Conservation (phyloP, 2,113 vertebrate species). For the Ranitomeya variabilis region DNA sequence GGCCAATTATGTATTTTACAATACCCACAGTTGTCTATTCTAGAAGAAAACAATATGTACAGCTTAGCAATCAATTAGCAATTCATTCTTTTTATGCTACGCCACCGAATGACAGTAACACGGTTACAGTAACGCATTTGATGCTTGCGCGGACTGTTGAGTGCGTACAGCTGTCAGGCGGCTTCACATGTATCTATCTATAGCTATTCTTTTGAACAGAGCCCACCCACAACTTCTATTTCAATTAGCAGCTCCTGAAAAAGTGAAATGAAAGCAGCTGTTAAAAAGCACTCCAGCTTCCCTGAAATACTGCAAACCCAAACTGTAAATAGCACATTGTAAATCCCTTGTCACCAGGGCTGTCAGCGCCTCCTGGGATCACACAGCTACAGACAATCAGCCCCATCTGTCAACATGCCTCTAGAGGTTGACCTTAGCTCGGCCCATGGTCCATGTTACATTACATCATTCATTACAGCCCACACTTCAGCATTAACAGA, state of each 20-base stretch:
- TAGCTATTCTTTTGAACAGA: conserved; percentile 61
- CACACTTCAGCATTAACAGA: not conserved
- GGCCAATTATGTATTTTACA: conserved; percentile 49
- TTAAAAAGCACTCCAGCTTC: conserved; percentile 79
- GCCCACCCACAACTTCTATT: conserved; percentile 77
- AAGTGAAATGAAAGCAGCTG: conserved; percentile 77
- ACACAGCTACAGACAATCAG: conserved; percentile 66
- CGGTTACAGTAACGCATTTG: conserved; percentile 30
- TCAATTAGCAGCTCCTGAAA: conserved; percentile 78
- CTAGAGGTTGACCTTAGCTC: conserved; percentile 24
- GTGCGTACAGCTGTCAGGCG: conserved; percentile 37
- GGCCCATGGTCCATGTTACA: conserved; percentile 10
- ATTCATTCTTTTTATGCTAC: conserved; percentile 36
- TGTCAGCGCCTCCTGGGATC: conserved; percentile 69
- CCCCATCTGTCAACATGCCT: conserved; percentile 70
- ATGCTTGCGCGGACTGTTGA: conserved; percentile 8
- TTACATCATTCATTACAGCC: conserved; percentile 1
- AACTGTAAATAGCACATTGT: conserved; percentile 80
- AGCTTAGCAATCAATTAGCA: conserved; percentile 48
- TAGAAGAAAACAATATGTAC: conserved; percentile 43
- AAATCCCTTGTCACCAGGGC: conserved; percentile 74
- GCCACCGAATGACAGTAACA: conserved; percentile 30
- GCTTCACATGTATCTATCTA: not conserved
- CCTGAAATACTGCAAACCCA: conserved; percentile 74
- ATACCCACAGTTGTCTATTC: conserved; percentile 41